Percentiles rank a stretch among this genome's conserved stretches.
These are phyloP conservation scores for Falco columbarius DNA, from an alignment of 2,797 vertebrate genomes.

Conservation along the genomic window DNA sequence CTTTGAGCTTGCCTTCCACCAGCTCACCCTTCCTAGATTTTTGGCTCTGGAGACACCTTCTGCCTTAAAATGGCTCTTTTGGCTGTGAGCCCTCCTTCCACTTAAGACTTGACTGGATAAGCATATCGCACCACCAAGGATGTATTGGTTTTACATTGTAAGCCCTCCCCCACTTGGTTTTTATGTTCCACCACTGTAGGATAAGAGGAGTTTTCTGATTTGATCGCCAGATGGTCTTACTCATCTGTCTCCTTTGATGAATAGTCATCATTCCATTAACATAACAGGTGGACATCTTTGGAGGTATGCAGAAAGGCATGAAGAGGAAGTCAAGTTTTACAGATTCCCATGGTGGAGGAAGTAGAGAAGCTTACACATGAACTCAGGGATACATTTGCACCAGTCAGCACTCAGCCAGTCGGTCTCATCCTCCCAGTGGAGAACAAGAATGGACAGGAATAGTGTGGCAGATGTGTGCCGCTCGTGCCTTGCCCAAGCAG, in stretches of 20 bases:
- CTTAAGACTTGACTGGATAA: neutral
- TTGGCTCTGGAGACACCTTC: neutral
- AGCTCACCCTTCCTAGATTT: neutral
- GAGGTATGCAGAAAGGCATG: neutral
- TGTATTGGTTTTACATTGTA: neutral
- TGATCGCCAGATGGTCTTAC: neutral
- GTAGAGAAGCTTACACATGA: neutral
- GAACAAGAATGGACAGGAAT: neutral
- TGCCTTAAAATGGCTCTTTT: neutral
- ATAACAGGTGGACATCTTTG: neutral
- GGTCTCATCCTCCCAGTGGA: neutral
- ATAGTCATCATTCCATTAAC: neutral
- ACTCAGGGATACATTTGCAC: neutral
- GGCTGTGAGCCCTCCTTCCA: neutral
- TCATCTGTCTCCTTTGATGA: neutral
- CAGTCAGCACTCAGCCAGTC: neutral
- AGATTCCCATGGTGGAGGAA: neutral
- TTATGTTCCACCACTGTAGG: neutral
- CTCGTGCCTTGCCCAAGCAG: neutral
- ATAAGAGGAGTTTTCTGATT: neutral
- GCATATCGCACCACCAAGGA: neutral
- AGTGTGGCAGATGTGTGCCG: neutral
- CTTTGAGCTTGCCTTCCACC: neutral
- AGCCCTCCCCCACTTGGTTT: neutral
- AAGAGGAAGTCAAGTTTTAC: neutral